These are phyloP conservation scores for Odontophorus gujanensis DNA, from an alignment of 2,113 vertebrate genomes.

Conservation along the genomic window DNA sequence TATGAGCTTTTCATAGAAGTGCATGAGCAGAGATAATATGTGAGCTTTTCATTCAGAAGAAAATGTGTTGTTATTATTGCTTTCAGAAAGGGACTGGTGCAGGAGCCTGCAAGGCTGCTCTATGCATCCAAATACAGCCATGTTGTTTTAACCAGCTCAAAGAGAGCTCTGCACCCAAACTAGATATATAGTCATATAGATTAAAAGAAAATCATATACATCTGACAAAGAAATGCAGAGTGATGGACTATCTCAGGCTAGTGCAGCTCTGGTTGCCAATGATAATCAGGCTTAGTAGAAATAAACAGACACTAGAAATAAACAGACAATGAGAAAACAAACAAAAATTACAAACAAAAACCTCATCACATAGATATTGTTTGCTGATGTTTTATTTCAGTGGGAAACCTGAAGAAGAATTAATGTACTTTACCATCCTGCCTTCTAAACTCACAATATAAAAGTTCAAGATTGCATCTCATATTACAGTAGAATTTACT, in stretches of 20 bases:
- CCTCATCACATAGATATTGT: background rate
- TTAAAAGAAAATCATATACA: background rate
- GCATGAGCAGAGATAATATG: background rate
- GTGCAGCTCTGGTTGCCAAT: background rate
- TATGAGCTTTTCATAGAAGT: background rate
- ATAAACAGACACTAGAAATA: background rate
- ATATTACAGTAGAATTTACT: background rate
- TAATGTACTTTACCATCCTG: background rate
- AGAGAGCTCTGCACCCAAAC: background rate
- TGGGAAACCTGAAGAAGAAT: background rate
- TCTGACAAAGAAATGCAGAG: background rate
- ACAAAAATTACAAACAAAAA: background rate
- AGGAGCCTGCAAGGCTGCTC: background rate
- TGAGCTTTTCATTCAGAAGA: background rate
- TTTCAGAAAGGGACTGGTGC: background rate
- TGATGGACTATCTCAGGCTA: background rate
- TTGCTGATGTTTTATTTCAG: background rate
- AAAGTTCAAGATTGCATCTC: background rate
- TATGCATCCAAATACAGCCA: background rate
- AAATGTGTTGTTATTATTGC: background rate
- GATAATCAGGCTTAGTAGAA: background rate
- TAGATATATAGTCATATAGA: background rate
- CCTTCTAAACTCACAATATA: background rate
- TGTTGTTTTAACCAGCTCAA: background rate
- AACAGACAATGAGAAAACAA: background rate